Evolutionary conservation across 1,140 invertebrate genomes (phyloP).

Genomic region (Pseudachorutes palmiensis): DNA sequence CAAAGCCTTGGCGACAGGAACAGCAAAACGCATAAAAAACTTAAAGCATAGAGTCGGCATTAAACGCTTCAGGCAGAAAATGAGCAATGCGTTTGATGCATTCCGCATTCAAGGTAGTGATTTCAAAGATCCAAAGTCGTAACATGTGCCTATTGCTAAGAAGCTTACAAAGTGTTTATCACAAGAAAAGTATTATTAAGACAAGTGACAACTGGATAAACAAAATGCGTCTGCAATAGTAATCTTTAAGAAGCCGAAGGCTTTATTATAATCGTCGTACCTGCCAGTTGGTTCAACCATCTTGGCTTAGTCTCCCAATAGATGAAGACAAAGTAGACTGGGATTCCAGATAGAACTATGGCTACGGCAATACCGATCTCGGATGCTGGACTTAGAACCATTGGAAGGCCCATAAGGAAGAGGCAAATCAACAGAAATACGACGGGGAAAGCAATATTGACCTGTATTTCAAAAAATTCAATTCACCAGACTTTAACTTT

Average conservation of each 20-base stretch:
- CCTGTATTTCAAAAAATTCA: constrained; percentile 42
- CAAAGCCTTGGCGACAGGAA: no score
- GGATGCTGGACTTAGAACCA: constrained; percentile 57
- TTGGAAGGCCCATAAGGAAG: constrained; percentile 73
- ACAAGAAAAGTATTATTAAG: no score
- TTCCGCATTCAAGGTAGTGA: no score
- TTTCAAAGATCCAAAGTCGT: no score
- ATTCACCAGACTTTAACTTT: background rate
- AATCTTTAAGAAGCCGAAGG: background rate
- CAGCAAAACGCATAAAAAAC: background rate
- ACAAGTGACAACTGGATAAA: background rate
- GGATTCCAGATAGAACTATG: constrained; percentile 75
- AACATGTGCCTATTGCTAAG: no score
- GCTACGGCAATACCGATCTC: constrained; percentile 74
- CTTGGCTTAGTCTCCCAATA: constrained; percentile 72
- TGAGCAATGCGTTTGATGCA: no score
- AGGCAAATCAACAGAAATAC: constrained; percentile 73
- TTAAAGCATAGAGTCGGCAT: background rate
- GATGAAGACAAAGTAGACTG: constrained; percentile 81
- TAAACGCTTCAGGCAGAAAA: no score
- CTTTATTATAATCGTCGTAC: constrained; percentile 27
- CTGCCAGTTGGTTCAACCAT: constrained; percentile 41
- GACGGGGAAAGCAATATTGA: constrained; percentile 65
- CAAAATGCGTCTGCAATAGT: background rate
- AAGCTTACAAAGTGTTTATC: no score